These are phyloP conservation scores for Sinonovacula constricta DNA, from an alignment of 1,140 invertebrate genomes.

Conservation along the genomic window DNA sequence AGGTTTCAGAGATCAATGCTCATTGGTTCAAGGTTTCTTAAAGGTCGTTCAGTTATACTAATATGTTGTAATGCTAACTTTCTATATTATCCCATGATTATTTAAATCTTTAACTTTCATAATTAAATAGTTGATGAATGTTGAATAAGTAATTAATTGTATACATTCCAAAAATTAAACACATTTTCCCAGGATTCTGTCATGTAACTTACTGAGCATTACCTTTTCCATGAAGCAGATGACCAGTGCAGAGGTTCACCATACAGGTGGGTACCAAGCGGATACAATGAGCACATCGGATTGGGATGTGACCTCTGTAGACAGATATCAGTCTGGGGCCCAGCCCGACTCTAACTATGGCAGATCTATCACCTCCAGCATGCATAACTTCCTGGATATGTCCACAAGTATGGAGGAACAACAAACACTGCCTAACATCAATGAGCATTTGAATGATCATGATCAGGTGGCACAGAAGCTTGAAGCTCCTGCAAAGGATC, in stretches of 20 bases:
- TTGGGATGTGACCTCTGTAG: conserved; percentile 27
- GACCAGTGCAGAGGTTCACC: conserved; percentile 37
- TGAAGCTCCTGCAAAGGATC: not conserved
- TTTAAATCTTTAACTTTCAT: too few species aligned
- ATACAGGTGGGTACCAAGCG: conserved; percentile 11
- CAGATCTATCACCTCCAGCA: conserved; percentile 41
- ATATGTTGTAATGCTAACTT: too few species aligned
- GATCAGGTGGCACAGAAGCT: not conserved
- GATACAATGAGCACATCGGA: conserved; percentile 39
- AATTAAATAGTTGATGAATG: not conserved
- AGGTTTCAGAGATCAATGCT: not conserved
- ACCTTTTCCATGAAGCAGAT: not conserved
- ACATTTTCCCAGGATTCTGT: too few species aligned
- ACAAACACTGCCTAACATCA: not conserved
- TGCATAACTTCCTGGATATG: conserved; percentile 40
- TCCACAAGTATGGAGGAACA: conserved; percentile 32
- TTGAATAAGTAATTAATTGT: too few species aligned
- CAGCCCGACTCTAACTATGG: too few species aligned
- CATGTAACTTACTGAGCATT: not conserved
- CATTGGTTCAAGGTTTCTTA: not conserved
- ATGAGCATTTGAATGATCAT: conserved; percentile 1
- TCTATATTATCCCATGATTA: too few species aligned
- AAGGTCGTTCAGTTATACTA: not conserved
- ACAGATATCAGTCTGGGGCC: conserved; percentile 16
- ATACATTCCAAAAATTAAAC: too few species aligned